Evolutionary conservation across 2,797 vertebrate species (phyloP), one percentile per base, ranked within the genome.

Genomic region (Acropternis orthonyx): DNA sequence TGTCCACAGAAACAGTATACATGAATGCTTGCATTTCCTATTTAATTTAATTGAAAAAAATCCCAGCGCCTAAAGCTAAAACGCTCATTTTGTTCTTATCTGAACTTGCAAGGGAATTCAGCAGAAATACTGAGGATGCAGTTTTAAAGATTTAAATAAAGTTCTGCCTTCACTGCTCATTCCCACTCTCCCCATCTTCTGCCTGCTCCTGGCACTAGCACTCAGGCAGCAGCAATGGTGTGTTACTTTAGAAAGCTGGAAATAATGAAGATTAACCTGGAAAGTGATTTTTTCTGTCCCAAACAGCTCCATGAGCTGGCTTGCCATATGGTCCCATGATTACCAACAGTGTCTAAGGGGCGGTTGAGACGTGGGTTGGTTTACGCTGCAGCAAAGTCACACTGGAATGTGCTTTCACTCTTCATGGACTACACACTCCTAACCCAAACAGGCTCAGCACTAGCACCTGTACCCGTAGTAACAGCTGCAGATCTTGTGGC

Each of bases 391-490:
- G 30, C 24, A 3, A 58, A 83, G 34, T 26, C 54, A 48, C 4
- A 3, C 18, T 5, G 14, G 10, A 36, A 56, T 7, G 43, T 24
- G 11, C 14, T 41, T 52, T 56, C 5, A 27, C 23, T 44, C 23
- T 26, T 37, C 17, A 36, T 36, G 44, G 52, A 59, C 22, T 22
- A n/a, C 2, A 0, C 11, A 23, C 32, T 63, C 69, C 48, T 46
- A 55, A 69, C 1, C 34, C 8, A 5, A 67, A 16, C 21, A 49
- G 12, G 3, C n/a, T 52, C 32, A 56, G 55, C 15, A 37, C 12
- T 7, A 67, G 34, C 14, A 28, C 16, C 20, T 0, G 4, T 0
- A 58, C 23, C 4, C 61, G 1, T 5, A 41, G 32, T 30, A 30
- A n/a, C 44, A 68, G n/a, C 22, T 59, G 44, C 5, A 76, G 27